phyloP scores from a whole-genome alignment of 2,797 vertebrate genomes.

The Rousettus madagascariensis region DNA sequence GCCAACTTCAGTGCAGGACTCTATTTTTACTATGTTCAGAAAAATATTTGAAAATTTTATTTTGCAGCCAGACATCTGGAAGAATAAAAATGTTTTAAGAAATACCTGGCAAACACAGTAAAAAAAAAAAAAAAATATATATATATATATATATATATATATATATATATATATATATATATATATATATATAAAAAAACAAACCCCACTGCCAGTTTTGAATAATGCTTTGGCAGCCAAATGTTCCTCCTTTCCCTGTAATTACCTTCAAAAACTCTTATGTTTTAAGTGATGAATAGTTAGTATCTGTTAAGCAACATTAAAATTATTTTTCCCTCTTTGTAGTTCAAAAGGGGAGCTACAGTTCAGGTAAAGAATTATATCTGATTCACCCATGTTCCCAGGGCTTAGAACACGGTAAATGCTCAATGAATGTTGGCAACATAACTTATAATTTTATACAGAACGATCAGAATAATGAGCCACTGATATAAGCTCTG shows the following conservation, averaged over 20 bases:
- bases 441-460: slow-evolving; percentile 15
- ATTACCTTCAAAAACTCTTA: background rate
- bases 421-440: background rate
- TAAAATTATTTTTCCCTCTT: slow-evolving; percentile 9
- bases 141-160: too few relatives aligned
- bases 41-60: background rate
- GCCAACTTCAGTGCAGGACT: background rate
- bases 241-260: background rate
- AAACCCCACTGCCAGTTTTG: background rate
- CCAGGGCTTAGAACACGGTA: background rate
- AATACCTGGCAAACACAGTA: background rate
- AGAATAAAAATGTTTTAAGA: slow-evolving; percentile 1
- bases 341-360: background rate
- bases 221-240: slow-evolving; percentile 21
- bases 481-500: background rate
- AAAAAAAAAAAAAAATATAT: too few relatives aligned
- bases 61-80: background rate
- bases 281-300: background rate
- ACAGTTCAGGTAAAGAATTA: slow-evolving; percentile 4
- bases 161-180: too few relatives aligned
- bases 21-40: slow-evolving; percentile 4
- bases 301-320: slow-evolving; percentile 17
- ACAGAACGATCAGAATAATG: background rate
- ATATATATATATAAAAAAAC: background rate
- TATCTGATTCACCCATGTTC: slow-evolving; percentile 13